phyloP scores from a whole-genome alignment of 2,113 vertebrate genomes.

The Empidonax alnorum region DNA sequence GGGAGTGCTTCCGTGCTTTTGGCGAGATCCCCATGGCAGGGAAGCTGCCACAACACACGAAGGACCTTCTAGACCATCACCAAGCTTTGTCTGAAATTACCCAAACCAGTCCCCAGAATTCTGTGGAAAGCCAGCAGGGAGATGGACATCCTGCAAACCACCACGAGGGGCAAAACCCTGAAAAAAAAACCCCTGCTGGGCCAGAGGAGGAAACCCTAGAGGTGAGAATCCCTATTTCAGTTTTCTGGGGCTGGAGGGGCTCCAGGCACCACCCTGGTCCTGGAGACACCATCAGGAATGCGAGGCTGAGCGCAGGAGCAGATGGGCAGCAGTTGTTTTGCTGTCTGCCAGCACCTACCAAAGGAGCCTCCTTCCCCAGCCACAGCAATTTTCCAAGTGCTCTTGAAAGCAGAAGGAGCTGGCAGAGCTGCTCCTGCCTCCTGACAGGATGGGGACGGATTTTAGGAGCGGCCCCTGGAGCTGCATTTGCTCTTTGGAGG shows the following conservation, averaged over 20 bases:
- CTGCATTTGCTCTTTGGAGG: accelerated
- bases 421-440: background rate
- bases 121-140: background rate
- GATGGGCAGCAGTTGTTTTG: slow-evolving; percentile 51
- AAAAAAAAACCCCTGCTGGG: background rate
- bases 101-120: accelerated
- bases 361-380: background rate
- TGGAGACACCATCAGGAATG: background rate
- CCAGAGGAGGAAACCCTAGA: background rate
- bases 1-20: background rate
- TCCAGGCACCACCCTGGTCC: background rate
- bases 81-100: background rate
- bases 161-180: accelerated
- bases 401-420: slow-evolving; percentile 1
- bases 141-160: accelerated
- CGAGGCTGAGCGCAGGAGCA: background rate
- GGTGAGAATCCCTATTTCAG: background rate
- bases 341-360: slow-evolving; percentile 35
- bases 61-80: background rate
- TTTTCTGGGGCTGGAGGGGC: accelerated
- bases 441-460: accelerated
- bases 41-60: background rate
- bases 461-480: accelerated
- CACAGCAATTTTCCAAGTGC: background rate
- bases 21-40: background rate